Evolutionary conservation across 2,113 vertebrate species (phyloP), one percentile per base, ranked within the genome.

Genomic region (Addax nasomaculatus): DNA sequence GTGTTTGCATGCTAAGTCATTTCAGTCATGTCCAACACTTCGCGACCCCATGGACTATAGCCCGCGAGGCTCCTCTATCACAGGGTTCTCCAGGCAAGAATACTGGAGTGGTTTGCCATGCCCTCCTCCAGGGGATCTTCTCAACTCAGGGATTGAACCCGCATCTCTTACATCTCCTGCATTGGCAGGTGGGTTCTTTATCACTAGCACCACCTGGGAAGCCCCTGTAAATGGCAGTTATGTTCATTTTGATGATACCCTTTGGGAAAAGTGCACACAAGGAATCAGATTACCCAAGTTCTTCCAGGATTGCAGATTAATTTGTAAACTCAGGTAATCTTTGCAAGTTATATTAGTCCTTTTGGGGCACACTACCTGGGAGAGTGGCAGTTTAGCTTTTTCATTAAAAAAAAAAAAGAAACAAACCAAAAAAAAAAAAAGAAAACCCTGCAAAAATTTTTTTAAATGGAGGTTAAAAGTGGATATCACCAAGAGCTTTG

Each of bases 231-330:
- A 70, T 89, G 73, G 11, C 13, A 85, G 21, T 86, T 89, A 86
- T 55, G 5, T 86, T 92, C 14, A 67, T 85, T 96, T 87, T 88
- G 84, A 88, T 43, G 62, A 55, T 47, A 55, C 21, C 23, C 17
- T 96, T 70, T 88, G 83, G 85, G 57, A 85, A 95, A 96, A 89
- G 60, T 85, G 23, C 36, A 11, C 36, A 85, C 16, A 94, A 64
- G 6, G 11, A 85, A 78, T 89, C 58, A 93, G 67, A 81, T 88
- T 80, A 58, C 30, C 30, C 16, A 45, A 15, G 17, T 36, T 96
- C 76, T 85, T 92, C n/a, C 62, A 57, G 51, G 70, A n/a, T 21
- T 85, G 27, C 49, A 85, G 85, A 57, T 90, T 80, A 81, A 85
- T 70, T 70, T 60, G 49, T 76, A 78, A 95, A 93, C 30, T 94